phyloP scores from a whole-genome alignment of 2,113 vertebrate species.

The Girardinichthys multiradiatus region DNA sequence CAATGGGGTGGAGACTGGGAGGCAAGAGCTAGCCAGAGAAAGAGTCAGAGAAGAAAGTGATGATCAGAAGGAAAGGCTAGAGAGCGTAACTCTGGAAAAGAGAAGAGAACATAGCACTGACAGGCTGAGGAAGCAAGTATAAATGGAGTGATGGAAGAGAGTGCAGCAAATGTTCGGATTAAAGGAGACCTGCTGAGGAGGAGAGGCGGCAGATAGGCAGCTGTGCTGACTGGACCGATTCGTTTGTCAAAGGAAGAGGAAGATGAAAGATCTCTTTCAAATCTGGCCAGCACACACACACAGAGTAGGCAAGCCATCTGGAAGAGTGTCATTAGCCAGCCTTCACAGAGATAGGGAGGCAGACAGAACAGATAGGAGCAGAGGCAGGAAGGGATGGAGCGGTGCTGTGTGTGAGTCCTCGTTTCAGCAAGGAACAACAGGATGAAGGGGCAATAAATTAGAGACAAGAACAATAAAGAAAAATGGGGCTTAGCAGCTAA shows the following conservation, averaged over 20 bases:
- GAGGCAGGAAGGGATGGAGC: not conserved
- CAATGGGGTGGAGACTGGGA: constrained; percentile 24
- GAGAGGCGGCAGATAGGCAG: constrained; percentile 54
- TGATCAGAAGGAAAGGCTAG: constrained; percentile 24
- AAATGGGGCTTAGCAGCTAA: not conserved
- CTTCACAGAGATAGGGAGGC: constrained; percentile 34
- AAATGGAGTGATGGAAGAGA: constrained; percentile 25
- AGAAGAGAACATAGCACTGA: constrained; percentile 7
- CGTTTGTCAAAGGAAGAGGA: constrained; percentile 56
- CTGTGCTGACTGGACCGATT: constrained; percentile 70
- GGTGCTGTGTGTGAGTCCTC: too few relatives aligned
- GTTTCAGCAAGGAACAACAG: not conserved
- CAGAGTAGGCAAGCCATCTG: constrained; percentile 63
- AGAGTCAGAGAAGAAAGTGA: constrained; percentile 6
- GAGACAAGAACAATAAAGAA: not conserved
- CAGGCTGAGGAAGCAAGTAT: constrained; percentile 19
- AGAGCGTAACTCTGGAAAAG: not conserved
- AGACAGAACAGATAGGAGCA: constrained; percentile 18
- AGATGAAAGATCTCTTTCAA: constrained; percentile 62
- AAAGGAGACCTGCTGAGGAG: constrained; percentile 35
- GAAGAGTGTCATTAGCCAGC: constrained; percentile 54
- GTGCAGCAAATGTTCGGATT: constrained; percentile 25
- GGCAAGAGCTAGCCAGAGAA: constrained; percentile 13
- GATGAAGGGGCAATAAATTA: not conserved
- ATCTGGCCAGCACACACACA: constrained; percentile 40